Evolutionary conservation across 1,140 invertebrate species (phyloP), one percentile per base, ranked within the genome.

Genomic region (Epicauta chinensis): DNA sequence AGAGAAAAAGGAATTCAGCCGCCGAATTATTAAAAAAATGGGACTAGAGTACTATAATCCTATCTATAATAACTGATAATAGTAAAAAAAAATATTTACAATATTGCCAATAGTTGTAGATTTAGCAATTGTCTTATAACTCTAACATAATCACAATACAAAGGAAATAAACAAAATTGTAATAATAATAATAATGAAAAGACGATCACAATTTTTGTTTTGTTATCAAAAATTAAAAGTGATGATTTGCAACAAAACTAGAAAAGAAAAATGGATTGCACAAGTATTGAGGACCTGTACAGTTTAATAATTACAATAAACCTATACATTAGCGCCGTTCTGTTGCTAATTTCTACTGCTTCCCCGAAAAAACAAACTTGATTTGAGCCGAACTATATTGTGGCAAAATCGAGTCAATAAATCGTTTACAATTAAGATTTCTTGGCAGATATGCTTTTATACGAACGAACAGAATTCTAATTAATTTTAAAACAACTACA

Each of bases 221-320:
- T 23, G 23, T 7, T 23, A 23, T 23, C n/a, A 23, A 23, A 3
- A 7, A 3, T 23, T 23, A 7, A 23, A 41, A 56, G 43, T 37
- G 31, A 39, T 46, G 39, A 47, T 51, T 54, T 38, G 4, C 23
- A 3, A 23, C 7, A 7, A 23, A 23, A 23, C 7, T 23, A 23
- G n/a, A 43, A 38, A 50, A 39, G 16, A 45, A 37, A 46, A 45
- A 46, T 12, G 36, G 40, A 50, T 55, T 55, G 47, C 53, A 51
- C 47, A 44, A 51, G 43, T 12, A 51, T 7, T n/a, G 13, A 49
- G 51, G 51, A 41, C 53, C 61, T 63, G 61, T 63, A 63, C 61
- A 61, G 55, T 53, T 49, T 59, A 63, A 43, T 23, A 56, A 59
- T 54, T 51, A 55, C 53, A 56, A 46, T 41, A 23, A 23, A 7